phyloP scores from a whole-genome alignment of 2,113 vertebrate species.

The Gymnocephalus cernua region DNA sequence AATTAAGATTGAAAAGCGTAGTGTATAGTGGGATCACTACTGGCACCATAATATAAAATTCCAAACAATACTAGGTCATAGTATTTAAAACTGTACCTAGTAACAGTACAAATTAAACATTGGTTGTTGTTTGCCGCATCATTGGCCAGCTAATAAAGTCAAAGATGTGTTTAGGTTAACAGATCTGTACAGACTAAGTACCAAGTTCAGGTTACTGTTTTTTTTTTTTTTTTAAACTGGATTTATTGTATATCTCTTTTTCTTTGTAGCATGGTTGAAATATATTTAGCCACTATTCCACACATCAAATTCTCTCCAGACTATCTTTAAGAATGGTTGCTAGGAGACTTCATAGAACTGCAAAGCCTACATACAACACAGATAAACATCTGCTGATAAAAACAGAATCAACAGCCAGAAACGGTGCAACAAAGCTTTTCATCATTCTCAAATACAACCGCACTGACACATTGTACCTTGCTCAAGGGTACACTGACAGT shows the following conservation, averaged over 20 bases:
- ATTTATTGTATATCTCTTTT: background rate
- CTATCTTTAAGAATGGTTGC: slow-evolving; percentile 59
- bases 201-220: background rate
- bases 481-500: slow-evolving; percentile 10
- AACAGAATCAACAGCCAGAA: slow-evolving; percentile 13
- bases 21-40: background rate
- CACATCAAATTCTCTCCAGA: slow-evolving; percentile 34
- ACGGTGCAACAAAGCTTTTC: background rate
- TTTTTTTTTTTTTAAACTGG: background rate
- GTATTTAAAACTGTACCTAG: background rate
- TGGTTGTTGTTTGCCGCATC: background rate
- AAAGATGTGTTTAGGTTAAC: background rate
- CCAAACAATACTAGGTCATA: background rate
- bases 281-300: slow-evolving; percentile 52
- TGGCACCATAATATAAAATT: no score
- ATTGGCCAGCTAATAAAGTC: background rate
- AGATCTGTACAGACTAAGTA: background rate
- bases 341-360: slow-evolving; percentile 53
- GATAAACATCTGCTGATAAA: slow-evolving; percentile 35
- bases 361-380: slow-evolving; percentile 35
- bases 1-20: background rate
- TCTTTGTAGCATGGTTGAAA: background rate
- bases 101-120: background rate
- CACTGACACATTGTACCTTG: background rate
- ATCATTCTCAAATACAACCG: background rate